A percentile compares a stretch with the other conserved stretches of the same genome.
phyloP scores from a whole-genome alignment of 2,113 vertebrate species.

The Grammomys surdaster region DNA sequence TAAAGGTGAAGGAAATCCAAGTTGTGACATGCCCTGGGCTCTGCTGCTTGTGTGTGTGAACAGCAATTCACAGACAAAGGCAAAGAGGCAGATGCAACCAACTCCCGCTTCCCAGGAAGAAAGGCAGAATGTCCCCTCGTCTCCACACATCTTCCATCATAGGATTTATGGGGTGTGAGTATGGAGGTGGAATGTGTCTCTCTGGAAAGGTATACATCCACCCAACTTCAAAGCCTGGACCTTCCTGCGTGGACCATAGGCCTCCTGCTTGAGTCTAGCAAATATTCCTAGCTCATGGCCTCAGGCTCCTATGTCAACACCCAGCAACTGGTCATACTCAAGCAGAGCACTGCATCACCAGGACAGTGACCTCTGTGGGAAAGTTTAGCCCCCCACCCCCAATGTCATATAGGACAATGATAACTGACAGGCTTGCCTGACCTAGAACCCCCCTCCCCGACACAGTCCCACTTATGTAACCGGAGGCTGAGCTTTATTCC shows the following conservation, averaged over 20 bases:
- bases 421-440: not conserved
- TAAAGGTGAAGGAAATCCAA: not conserved
- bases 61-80: not conserved
- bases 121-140: not conserved
- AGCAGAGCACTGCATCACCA: not conserved
- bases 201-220: not conserved
- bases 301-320: not conserved
- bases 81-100: not conserved
- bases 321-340: not conserved
- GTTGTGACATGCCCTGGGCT: not conserved
- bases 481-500: not conserved
- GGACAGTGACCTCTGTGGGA: not conserved
- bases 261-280: constrained; percentile 3
- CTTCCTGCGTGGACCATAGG: not conserved
- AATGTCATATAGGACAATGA: not conserved
- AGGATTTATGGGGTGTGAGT: not conserved
- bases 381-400: not conserved
- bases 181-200: fast-evolving
- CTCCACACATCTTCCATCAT: fast-evolving
- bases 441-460: not conserved
- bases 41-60: too few relatives aligned
- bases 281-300: not conserved
- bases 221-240: not conserved
- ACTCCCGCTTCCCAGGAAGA: not conserved
- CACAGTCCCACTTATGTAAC: not conserved